Conservation (phyloP, 2,797 vertebrate genomes). For the Lithobates pipiens region DNA sequence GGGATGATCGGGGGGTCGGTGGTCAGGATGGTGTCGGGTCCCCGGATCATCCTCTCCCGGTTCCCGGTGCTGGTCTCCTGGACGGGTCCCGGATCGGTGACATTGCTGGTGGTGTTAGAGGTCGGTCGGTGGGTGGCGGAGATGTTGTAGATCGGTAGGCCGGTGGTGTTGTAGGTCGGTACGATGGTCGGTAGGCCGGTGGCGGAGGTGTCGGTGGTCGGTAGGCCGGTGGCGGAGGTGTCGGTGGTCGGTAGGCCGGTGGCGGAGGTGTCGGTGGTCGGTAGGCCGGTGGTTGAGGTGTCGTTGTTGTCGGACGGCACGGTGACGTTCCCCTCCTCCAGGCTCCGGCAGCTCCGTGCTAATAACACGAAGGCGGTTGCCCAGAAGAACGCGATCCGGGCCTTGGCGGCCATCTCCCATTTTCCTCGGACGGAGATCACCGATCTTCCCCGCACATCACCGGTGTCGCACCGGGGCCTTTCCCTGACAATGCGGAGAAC, state of each 20-base stretch:
- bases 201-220: too few species aligned
- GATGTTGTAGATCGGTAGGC: too few species aligned
- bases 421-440: conserved; percentile 2
- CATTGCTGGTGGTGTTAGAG: background rate
- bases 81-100: background rate
- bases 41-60: background rate
- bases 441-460: background rate
- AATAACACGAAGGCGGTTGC: conserved; percentile 30
- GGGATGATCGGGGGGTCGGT: background rate
- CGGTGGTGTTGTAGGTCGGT: too few species aligned
- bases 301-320: too few species aligned
- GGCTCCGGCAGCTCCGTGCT: conserved; percentile 7
- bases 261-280: too few species aligned
- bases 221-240: too few species aligned
- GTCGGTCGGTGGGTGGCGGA: too few species aligned
- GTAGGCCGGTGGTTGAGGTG: too few species aligned
- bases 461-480: background rate
- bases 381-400: conserved; percentile 13
- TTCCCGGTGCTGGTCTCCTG: background rate
- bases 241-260: background rate
- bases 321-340: background rate
- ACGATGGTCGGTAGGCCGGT: too few species aligned
- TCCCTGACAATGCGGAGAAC: conserved; percentile 28
- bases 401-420: conserved; percentile 38
- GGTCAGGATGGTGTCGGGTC: background rate